Evolutionary conservation across 2,888 invertebrate species (phyloP).

Genomic region (Elaeidobius kamerunicus): DNA sequence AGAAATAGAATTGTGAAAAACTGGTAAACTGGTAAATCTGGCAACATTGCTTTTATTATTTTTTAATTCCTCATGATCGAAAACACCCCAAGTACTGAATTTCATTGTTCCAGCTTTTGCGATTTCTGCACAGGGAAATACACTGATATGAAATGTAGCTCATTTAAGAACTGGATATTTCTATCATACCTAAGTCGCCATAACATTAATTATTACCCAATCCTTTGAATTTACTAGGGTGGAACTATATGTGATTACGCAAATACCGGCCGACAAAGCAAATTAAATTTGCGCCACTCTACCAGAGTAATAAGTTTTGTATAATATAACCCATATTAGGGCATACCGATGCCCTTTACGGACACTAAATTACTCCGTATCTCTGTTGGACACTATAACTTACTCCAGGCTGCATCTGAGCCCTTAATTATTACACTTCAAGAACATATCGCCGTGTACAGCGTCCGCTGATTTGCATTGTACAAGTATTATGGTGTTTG

Average conservation of each 20-base stretch:
- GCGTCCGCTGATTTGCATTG: constrained; percentile 20
- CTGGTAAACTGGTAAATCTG: too few relatives aligned
- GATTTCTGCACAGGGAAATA: too few relatives aligned
- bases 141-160: too few relatives aligned
- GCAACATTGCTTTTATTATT: too few relatives aligned
- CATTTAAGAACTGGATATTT: too few relatives aligned
- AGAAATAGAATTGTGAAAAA: too few relatives aligned
- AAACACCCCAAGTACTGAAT: too few relatives aligned
- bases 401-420: constrained; percentile 24
- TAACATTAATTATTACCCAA: too few relatives aligned
- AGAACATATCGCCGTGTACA: constrained; percentile 28
- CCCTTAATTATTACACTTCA: constrained; percentile 31
- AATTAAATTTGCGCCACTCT: constrained; percentile 20
- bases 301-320: constrained; percentile 20
- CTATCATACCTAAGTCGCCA: too few relatives aligned
- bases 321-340: constrained; percentile 19
- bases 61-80: too few relatives aligned
- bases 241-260: neutral
- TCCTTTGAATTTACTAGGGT: too few relatives aligned
- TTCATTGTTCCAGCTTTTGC: too few relatives aligned
- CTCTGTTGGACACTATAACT: constrained; percentile 28
- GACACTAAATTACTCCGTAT: constrained; percentile 29
- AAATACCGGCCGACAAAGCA: neutral
- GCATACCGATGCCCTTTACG: constrained; percentile 16
- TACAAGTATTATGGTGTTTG: constrained; percentile 17